Percentiles rank a stretch among this genome's conserved stretches.
Evolutionary conservation across 2,888 invertebrate genomes (phyloP).

Genomic region (Furcula furcula): DNA sequence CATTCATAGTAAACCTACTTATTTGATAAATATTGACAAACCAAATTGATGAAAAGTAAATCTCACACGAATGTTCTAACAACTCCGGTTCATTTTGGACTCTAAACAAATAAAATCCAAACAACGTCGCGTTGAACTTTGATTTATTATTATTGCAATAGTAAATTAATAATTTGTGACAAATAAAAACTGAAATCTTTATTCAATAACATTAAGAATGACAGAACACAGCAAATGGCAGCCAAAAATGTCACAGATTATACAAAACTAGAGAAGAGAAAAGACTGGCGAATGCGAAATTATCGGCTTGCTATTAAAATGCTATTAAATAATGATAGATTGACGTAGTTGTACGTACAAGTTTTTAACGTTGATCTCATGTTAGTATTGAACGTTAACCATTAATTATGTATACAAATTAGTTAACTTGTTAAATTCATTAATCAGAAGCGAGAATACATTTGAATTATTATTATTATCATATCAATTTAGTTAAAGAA

Average conservation of each 20-base stretch:
- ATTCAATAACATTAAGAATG: conserved; percentile 73
- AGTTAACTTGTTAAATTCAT: no score
- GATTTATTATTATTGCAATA: conserved; percentile 29
- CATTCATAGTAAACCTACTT: no score
- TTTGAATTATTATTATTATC: no score
- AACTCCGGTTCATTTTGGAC: conserved; percentile 41
- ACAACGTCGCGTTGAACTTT: conserved; percentile 32
- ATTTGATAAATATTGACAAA: conserved; percentile 21
- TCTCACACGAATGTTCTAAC: conserved; percentile 54
- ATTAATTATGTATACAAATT: no score
- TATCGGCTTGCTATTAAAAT: no score
- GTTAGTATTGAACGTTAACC: no score
- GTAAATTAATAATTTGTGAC: conserved; percentile 19
- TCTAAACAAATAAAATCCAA: conserved; percentile 27
- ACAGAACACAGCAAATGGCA: conserved; percentile 72
- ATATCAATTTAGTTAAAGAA: no score
- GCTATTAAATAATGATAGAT: no score
- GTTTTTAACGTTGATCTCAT: no score
- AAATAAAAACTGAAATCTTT: conserved; percentile 40
- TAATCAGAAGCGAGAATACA: no score
- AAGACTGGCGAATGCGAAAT: no score
- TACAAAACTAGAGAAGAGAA: conserved; percentile 11
- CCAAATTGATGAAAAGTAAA: conserved; percentile 31
- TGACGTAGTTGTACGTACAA: no score
- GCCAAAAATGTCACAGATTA: conserved; percentile 37